phyloP scores from a whole-genome alignment of 2,113 vertebrate genomes.

The Urocolius indicus region DNA sequence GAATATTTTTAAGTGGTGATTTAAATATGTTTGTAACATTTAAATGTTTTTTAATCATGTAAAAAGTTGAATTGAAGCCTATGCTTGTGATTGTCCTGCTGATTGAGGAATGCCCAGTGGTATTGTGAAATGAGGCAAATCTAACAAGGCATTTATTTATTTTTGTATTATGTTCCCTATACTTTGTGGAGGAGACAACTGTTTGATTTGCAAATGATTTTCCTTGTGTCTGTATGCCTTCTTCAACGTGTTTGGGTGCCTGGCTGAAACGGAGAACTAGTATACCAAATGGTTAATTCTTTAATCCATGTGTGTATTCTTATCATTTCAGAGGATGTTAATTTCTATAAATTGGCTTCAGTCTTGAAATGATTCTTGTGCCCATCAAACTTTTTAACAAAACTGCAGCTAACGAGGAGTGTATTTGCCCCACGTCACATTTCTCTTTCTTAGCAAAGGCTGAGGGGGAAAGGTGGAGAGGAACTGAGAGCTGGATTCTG shows the following conservation, averaged over 20 bases:
- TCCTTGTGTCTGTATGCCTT: constrained; percentile 52
- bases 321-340: constrained; percentile 13
- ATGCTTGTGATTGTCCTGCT: constrained; percentile 65
- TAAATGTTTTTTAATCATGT: constrained; percentile 75
- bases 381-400: constrained; percentile 25
- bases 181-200: constrained; percentile 60
- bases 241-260: constrained; percentile 55
- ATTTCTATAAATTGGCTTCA: constrained; percentile 17
- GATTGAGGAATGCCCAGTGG: constrained; percentile 62
- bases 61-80: constrained; percentile 71
- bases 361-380: constrained; percentile 7
- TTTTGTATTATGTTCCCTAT: constrained; percentile 24
- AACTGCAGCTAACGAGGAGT: background rate
- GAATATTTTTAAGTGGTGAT: constrained; percentile 73
- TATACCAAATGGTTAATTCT: constrained; percentile 58
- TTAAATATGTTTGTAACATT: constrained; percentile 79
- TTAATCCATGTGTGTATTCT: constrained; percentile 31
- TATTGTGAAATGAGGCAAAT: constrained; percentile 64
- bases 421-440: background rate
- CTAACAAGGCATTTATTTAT: constrained; percentile 54
- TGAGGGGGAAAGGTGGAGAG: background rate
- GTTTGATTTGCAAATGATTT: constrained; percentile 61
- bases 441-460: constrained; percentile 23
- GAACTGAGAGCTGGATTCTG: background rate
- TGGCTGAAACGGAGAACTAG: constrained; percentile 56